Percentiles rank a stretch among this genome's conserved stretches.
Evolutionary conservation across 37 sponge, comb jelly and placozoan species (phyloP).

Genomic region (Geodia barretti): DNA sequence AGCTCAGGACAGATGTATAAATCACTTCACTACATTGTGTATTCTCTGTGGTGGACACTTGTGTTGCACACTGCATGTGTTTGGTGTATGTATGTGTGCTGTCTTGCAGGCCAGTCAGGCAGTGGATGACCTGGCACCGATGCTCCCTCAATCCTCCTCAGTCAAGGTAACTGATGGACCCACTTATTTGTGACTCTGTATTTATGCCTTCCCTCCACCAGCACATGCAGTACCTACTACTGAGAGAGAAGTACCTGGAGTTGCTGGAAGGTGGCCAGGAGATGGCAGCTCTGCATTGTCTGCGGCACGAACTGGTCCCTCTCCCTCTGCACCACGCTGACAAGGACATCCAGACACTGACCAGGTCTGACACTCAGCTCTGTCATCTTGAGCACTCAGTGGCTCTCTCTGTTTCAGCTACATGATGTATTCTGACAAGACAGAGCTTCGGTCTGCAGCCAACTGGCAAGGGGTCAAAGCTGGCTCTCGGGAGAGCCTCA

Average conservation of each 20-base stretch:
- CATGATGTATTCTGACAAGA: conserved; percentile 84
- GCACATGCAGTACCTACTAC: conserved; percentile 83
- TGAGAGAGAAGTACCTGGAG: conserved; percentile 97
- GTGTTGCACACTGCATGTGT: not conserved
- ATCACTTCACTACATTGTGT: not conserved
- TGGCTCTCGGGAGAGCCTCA: conserved; percentile 75
- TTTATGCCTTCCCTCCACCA: conserved; percentile 20
- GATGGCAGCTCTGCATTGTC: conserved; percentile 85
- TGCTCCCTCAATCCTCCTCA: conserved; percentile 53
- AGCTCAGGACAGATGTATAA: not conserved
- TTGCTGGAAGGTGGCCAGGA: conserved; percentile 76
- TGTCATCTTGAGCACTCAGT: not conserved
- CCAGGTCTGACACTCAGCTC: conserved; percentile 27
- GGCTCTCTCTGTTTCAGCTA: conserved; percentile 31
- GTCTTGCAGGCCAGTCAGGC: conserved; percentile 58
- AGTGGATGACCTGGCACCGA: conserved; percentile 62
- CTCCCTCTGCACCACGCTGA: conserved; percentile 66
- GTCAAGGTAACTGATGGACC: conserved; percentile 28
- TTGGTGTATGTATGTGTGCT: not conserved
- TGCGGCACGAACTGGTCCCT: conserved; percentile 85
- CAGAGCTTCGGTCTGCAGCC: conserved; percentile 74
- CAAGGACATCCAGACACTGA: conserved; percentile 69
- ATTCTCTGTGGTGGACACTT: not conserved
- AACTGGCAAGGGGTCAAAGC: conserved; percentile 89
- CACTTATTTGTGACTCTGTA: not conserved